Evolutionary conservation across 2,888 invertebrate species (phyloP), one percentile per base, ranked within the genome.

Genomic region (Dysmachus trigonus): DNA sequence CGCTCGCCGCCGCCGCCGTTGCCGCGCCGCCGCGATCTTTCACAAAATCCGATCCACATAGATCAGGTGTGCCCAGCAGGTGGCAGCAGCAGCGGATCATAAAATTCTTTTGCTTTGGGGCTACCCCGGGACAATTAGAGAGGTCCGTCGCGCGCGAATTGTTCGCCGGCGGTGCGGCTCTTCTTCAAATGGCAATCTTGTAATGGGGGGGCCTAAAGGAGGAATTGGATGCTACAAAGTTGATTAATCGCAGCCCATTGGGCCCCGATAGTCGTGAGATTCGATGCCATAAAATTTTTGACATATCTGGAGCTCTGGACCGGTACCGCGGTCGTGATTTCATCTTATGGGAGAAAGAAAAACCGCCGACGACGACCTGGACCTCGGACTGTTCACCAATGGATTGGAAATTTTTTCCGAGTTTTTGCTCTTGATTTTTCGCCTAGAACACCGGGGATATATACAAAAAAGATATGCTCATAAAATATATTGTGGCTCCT

Each of bases 1-100:
- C n/a, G n/a, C n/a, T n/a, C n/a, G n/a, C n/a, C n/a, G n/a, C n/a
- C n/a, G n/a, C n/a, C n/a, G n/a, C n/a, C n/a, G n/a, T n/a, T n/a
- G n/a, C 18, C 27, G 62, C 62, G 10, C 62, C 22, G 27, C 2
- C 62, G 62, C 62, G 27, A 18, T 62, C 62, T n/a, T n/a, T 62
- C 27, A 62, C 13, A 71, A 82, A 53, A 82, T 22, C 35, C 82
- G 82, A 82, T 82, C 82, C 71, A 82, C 62, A 82, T 82, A 82
- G 82, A 82, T 82, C 82, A 82, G 82, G 82, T 82, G 82, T 33
- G 30, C 62, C 62, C 82, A 82, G 82, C 82, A 82, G 82, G 82
- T 82, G 82, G 82, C 31, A 62, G 82, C 82, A n/a, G n/a, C 82
- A 62, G 15, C 71, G 62, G 18, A 33, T 62, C 33, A 82, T 62